These are phyloP conservation scores for Zoanthus sociatus DNA, from an alignment of 92 coral and sea anemone genomes.

Conservation along the genomic window DNA sequence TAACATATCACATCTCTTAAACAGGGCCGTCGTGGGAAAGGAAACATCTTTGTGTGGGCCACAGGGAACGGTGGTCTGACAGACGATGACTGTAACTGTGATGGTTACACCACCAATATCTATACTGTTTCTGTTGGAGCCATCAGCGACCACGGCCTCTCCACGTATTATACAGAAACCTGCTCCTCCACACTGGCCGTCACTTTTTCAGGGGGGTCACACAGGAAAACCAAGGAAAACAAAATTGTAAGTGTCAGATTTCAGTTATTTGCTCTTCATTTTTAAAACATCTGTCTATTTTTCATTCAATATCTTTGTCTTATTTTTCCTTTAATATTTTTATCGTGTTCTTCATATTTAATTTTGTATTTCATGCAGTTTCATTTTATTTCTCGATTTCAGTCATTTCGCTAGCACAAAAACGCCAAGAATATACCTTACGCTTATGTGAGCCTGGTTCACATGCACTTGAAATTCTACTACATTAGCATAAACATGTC, in stretches of 20 bases:
- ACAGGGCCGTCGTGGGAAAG: slow-evolving; percentile 87
- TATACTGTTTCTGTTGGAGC: slow-evolving; percentile 89
- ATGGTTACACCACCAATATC: slow-evolving; percentile 90
- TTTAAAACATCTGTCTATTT: too few species aligned
- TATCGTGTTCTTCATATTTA: too few species aligned
- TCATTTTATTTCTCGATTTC: too few species aligned
- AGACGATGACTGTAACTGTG: slow-evolving; percentile 93
- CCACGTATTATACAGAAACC: slow-evolving; percentile 87
- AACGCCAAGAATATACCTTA: too few species aligned
- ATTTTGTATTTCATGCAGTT: too few species aligned
- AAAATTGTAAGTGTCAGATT: slow-evolving; percentile 68
- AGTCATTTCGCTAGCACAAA: too few species aligned
- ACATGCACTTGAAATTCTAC: too few species aligned
- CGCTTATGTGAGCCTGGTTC: too few species aligned
- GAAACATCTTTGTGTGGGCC: slow-evolving; percentile 91
- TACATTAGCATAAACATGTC: too few species aligned
- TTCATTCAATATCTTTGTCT: too few species aligned
- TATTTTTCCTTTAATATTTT: too few species aligned
- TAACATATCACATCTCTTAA: neutral
- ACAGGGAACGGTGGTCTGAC: slow-evolving; percentile 93
- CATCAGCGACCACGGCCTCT: slow-evolving; percentile 86
- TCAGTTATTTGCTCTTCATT: neutral
- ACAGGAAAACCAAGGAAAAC: slow-evolving; percentile 78
- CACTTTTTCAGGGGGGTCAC: slow-evolving; percentile 92
- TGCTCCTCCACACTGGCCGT: slow-evolving; percentile 90